Conservation (phyloP, 1,140 invertebrate genomes). For the Ceratosolen fusciceps region DNA sequence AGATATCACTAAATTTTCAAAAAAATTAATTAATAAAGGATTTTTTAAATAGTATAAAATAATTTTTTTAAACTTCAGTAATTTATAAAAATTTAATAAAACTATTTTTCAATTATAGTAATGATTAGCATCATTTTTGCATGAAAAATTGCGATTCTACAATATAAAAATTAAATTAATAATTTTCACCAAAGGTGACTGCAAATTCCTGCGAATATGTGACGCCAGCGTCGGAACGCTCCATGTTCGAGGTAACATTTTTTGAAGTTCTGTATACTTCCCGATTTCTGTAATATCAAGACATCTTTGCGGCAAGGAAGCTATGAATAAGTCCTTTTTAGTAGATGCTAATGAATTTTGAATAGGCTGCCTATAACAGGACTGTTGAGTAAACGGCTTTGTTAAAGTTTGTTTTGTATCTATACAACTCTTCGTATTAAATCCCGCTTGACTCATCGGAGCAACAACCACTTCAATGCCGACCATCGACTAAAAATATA, state of each 20-base stretch:
- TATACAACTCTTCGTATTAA: constrained; percentile 56
- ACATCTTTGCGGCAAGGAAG: constrained; percentile 66
- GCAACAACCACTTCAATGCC: constrained; percentile 53
- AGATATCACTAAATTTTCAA: too few species aligned
- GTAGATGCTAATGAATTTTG: constrained; percentile 73
- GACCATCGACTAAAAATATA: constrained; percentile 56
- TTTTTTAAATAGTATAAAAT: too few species aligned
- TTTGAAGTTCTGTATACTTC: constrained; percentile 79
- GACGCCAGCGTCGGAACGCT: constrained; percentile 78
- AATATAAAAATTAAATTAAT: not conserved
- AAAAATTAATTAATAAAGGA: too few species aligned
- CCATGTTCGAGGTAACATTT: constrained; percentile 81
- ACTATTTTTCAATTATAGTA: too few species aligned
- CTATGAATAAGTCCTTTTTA: constrained; percentile 73
- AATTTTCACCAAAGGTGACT: constrained; percentile 74
- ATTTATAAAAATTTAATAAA: too few species aligned
- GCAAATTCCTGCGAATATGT: constrained; percentile 71
- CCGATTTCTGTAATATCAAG: constrained; percentile 79
- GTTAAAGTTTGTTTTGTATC: constrained; percentile 51
- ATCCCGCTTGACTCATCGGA: constrained; percentile 51
- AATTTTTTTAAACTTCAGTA: too few species aligned
- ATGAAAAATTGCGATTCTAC: too few species aligned
- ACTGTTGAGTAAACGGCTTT: constrained; percentile 54
- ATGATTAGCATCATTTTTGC: too few species aligned
- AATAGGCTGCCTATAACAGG: constrained; percentile 52